A percentile compares a stretch with the other conserved stretches of the same genome.
Conservation (phyloP, 2,113 vertebrate genomes). For the Vulpes ferrilata region DNA sequence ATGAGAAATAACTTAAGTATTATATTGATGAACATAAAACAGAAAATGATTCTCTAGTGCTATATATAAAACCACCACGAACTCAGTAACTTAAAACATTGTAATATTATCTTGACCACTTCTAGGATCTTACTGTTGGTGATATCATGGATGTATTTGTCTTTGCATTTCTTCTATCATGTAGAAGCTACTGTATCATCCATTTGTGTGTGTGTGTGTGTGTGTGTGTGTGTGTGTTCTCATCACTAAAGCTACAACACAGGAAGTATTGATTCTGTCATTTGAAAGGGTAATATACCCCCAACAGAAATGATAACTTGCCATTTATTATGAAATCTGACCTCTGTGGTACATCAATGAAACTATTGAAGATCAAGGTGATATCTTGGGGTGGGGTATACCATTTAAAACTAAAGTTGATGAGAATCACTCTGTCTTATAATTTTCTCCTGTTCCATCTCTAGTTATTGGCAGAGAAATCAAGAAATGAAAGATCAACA, state of each 20-base stretch:
- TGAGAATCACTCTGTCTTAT: conserved; percentile 60
- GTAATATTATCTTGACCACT: background rate
- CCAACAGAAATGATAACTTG: conserved; percentile 60
- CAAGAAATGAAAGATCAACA: conserved; percentile 30
- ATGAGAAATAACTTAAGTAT: background rate
- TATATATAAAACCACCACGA: background rate
- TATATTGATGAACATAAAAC: background rate
- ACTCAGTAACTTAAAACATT: background rate
- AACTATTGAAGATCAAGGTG: conserved; percentile 57
- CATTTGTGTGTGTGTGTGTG: background rate
- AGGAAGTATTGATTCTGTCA: conserved; percentile 58
- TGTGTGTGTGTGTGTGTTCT: background rate
- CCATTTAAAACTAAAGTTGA: conserved; percentile 66
- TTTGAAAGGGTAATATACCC: background rate
- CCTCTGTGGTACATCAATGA: conserved; percentile 39
- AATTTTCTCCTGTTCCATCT: conserved; percentile 40
- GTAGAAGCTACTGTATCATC: background rate
- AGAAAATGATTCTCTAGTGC: background rate
- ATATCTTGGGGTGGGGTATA: background rate
- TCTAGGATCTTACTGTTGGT: background rate
- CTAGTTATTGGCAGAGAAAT: background rate
- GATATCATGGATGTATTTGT: background rate
- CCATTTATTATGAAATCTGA: conserved; percentile 63
- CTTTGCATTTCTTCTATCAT: background rate
- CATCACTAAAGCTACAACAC: background rate